Evolutionary conservation across 2,113 vertebrate genomes (phyloP).

Genomic region (Callospermophilus lateralis): DNA sequence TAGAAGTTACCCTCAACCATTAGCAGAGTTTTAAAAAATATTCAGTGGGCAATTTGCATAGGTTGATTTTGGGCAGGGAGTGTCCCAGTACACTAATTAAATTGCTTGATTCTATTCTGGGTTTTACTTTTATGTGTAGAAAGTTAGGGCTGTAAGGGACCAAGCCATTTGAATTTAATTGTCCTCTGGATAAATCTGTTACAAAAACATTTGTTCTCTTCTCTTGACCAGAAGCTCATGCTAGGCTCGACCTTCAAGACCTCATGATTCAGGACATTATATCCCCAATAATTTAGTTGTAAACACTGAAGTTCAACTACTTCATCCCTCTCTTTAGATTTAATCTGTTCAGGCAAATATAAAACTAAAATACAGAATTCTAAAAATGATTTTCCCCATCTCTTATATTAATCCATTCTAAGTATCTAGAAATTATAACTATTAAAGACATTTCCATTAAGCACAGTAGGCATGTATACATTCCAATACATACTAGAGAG

Average conservation of each 20-base stretch:
- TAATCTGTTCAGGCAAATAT: neutral
- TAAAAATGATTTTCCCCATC: neutral
- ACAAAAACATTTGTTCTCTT: neutral
- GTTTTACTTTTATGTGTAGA: neutral
- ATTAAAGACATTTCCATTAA: neutral
- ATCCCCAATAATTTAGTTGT: neutral
- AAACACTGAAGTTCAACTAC: conserved; percentile 4
- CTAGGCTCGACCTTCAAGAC: neutral
- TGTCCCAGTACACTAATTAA: neutral
- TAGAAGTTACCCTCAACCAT: conserved; percentile 41
- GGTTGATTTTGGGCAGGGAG: neutral
- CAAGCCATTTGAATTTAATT: neutral
- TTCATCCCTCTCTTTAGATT: neutral
- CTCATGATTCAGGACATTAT: neutral
- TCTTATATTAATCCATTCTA: conserved; percentile 9
- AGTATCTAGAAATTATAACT: neutral
- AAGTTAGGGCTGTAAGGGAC: neutral
- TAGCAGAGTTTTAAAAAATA: neutral
- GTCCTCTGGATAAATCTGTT: neutral
- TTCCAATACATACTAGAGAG: neutral
- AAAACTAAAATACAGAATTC: neutral
- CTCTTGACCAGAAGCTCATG: neutral
- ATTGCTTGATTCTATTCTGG: neutral
- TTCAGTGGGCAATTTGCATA: neutral
- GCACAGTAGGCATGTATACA: neutral